Evolutionary conservation across 2,888 invertebrate genomes (phyloP).

Genomic region (Phyllotreta cruciferae): DNA sequence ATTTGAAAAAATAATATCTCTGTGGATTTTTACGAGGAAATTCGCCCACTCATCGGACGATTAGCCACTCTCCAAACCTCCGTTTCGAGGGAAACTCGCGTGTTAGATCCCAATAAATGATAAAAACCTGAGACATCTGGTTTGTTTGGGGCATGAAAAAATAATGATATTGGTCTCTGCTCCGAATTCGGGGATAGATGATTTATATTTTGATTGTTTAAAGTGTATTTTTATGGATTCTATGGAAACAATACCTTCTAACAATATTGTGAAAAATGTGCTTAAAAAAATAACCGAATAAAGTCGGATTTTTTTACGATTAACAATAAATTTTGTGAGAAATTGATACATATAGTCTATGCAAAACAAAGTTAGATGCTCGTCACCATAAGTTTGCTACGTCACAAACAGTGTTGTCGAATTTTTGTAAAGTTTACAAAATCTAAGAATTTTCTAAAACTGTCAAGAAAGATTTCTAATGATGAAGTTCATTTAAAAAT

Average conservation of each 20-base stretch:
- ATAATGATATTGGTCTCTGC: background rate
- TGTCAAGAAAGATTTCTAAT: too few species aligned
- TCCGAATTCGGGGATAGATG: conserved; percentile 8
- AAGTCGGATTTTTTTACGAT: too few species aligned
- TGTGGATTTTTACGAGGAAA: too few species aligned
- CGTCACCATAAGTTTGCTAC: too few species aligned
- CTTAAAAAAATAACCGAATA: background rate
- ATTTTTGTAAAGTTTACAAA: too few species aligned
- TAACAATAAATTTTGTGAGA: too few species aligned
- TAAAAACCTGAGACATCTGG: conserved; percentile 4
- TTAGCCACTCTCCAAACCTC: conserved; percentile 1
- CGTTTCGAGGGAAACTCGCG: conserved; percentile 5
- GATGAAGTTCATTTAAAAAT: too few species aligned
- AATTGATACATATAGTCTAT: too few species aligned
- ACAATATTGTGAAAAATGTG: background rate
- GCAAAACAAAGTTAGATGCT: too few species aligned
- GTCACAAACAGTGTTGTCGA: too few species aligned
- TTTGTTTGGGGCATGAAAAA: background rate
- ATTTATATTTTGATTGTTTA: conserved; percentile 6
- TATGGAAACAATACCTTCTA: background rate
- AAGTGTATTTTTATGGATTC: conserved; percentile 1
- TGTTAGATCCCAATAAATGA: conserved; percentile 6
- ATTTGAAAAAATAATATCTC: too few species aligned
- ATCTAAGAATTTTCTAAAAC: too few species aligned
- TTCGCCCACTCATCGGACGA: background rate